Conservation (phyloP, 1,140 invertebrate species). For the Littorina saxatilis region DNA sequence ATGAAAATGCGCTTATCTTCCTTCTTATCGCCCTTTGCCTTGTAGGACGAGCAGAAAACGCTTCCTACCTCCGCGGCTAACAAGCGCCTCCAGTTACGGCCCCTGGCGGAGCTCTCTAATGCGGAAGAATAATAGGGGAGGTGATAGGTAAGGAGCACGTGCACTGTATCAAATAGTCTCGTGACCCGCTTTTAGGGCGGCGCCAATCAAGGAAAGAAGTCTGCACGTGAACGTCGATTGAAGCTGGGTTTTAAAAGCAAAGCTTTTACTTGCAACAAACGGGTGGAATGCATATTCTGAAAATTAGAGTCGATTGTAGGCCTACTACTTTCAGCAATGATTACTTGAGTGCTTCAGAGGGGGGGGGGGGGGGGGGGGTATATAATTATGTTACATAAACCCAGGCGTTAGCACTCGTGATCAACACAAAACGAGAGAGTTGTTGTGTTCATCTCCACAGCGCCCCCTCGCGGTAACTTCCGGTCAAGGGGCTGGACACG, state of each 20-base stretch:
- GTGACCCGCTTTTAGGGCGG: background rate
- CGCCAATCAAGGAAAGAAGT: background rate
- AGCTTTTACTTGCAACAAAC: background rate
- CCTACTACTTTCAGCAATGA: background rate
- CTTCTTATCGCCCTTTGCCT: background rate
- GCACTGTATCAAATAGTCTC: background rate
- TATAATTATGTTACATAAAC: too few relatives aligned
- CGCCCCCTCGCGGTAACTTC: too few relatives aligned
- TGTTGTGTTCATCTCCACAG: too few relatives aligned
- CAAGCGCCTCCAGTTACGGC: constrained; percentile 27
- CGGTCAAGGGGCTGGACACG: too few relatives aligned
- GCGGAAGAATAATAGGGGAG: constrained; percentile 32
- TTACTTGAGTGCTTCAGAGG: background rate
- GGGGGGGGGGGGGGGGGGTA: too few relatives aligned
- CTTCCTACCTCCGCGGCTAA: constrained; percentile 18
- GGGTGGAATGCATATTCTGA: background rate
- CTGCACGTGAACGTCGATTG: background rate
- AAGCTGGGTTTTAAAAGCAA: background rate
- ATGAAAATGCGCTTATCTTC: constrained; percentile 27
- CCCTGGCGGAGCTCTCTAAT: constrained; percentile 29
- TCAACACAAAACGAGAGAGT: too few relatives aligned
- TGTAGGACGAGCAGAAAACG: constrained; percentile 20
- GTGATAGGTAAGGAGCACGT: constrained; percentile 28
- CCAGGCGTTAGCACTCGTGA: too few relatives aligned
- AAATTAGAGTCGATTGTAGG: background rate